Percentiles rank a stretch among this genome's conserved stretches.
Conservation (phyloP, 2,113 vertebrate species). For the Muscicapa adusta region DNA sequence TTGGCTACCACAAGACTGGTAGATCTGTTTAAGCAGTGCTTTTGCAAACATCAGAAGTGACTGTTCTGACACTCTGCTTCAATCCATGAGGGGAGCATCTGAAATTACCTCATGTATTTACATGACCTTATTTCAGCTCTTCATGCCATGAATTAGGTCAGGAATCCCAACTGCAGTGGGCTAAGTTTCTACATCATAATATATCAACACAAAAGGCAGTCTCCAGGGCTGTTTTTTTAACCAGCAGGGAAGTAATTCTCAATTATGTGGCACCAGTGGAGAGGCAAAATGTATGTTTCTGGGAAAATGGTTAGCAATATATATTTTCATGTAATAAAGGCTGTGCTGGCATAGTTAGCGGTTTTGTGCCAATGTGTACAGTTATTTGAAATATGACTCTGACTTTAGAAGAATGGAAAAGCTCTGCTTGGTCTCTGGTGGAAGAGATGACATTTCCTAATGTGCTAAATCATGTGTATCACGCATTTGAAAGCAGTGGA, state of each 20-base stretch:
- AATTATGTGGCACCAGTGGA: not conserved
- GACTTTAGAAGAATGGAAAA: not conserved
- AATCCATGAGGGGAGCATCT: not conserved
- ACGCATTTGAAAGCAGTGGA: not conserved
- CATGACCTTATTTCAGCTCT: constrained; percentile 44
- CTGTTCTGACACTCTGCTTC: not conserved
- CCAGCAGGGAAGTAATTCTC: constrained; percentile 36
- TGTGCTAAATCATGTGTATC: not conserved
- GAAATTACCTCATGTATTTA: constrained; percentile 25
- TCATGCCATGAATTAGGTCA: constrained; percentile 20
- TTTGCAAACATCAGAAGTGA: constrained; percentile 53
- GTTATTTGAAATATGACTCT: constrained; percentile 30
- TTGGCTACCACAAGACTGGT: constrained; percentile 40
- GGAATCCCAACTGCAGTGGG: not conserved
- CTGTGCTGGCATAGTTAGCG: not conserved
- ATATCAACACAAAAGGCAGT: constrained; percentile 6
- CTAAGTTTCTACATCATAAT: constrained; percentile 33
- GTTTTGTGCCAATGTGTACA: constrained; percentile 1
- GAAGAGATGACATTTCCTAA: constrained; percentile 44
- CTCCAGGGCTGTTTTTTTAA: not conserved
- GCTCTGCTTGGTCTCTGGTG: not conserved
- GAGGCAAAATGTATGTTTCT: not conserved
- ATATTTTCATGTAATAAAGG: constrained; percentile 34
- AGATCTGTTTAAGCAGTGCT: constrained; percentile 29
- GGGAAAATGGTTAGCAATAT: constrained; percentile 19